Conservation (phyloP, 2,888 invertebrate genomes). For the Antitype chi region DNA sequence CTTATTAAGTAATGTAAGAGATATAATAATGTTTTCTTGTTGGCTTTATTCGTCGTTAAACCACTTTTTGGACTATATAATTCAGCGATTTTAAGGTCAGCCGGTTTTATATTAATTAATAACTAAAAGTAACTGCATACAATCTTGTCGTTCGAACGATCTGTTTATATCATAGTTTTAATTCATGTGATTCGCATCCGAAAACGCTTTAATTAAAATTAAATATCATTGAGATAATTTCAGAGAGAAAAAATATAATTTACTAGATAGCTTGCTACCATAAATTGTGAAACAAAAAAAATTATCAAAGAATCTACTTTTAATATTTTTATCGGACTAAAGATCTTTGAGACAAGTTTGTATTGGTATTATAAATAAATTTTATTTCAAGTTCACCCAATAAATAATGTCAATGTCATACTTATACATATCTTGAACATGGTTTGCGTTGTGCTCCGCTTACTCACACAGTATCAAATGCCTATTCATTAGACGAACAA, state of each 20-base stretch:
- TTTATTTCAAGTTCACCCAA: conserved; percentile 70
- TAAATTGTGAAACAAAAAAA: conserved; percentile 11
- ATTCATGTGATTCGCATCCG: conserved; percentile 29
- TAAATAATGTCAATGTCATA: conserved; percentile 72
- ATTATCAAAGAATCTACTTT: conserved; percentile 16
- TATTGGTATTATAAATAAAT: conserved; percentile 41
- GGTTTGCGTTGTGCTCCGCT: conserved; percentile 65
- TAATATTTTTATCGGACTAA: conserved; percentile 32
- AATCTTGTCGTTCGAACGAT: conserved; percentile 21
- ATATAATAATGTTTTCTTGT: conserved; percentile 37
- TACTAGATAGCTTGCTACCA: background rate
- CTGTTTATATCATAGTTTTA: conserved; percentile 35
- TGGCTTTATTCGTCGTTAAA: conserved; percentile 46
- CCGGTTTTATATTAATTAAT: conserved; percentile 51
- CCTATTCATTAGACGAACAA: conserved; percentile 74
- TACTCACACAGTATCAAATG: conserved; percentile 65
- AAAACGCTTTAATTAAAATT: conserved; percentile 42
- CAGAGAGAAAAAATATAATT: conserved; percentile 3
- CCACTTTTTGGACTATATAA: conserved; percentile 38
- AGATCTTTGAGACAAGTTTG: conserved; percentile 26
- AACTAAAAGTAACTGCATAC: conserved; percentile 33
- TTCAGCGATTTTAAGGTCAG: conserved; percentile 45
- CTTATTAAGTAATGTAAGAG: conserved; percentile 40
- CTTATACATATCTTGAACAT: conserved; percentile 59
- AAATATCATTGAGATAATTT: conserved; percentile 30